A percentile compares a stretch with the other conserved stretches of the same genome.
phyloP scores from a whole-genome alignment of 2,888 invertebrate species.

The Clepsis dumicolana region DNA sequence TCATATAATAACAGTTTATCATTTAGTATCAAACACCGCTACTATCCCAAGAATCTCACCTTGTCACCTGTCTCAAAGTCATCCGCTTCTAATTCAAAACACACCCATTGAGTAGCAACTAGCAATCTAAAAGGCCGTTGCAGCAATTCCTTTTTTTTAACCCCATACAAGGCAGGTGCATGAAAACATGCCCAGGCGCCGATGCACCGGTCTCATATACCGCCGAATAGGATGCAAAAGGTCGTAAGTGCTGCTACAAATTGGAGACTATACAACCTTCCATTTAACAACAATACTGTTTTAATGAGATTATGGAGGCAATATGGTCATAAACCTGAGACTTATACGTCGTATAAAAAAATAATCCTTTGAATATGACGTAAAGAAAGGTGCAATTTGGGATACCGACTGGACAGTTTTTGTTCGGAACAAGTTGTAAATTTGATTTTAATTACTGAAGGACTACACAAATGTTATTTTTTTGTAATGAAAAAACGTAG shows the following conservation, averaged over 20 bases:
- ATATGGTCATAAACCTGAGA: slow-evolving; percentile 63
- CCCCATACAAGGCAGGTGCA: slow-evolving; percentile 43
- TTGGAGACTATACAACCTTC: slow-evolving; percentile 25
- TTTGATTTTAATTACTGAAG: slow-evolving; percentile 29
- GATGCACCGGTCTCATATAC: slow-evolving; percentile 37
- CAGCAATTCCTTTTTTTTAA: slow-evolving; percentile 42
- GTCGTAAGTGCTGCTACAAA: slow-evolving; percentile 27
- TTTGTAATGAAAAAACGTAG: neutral
- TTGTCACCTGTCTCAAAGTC: slow-evolving; percentile 38
- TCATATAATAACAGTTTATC: neutral
- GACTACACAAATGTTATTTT: neutral
- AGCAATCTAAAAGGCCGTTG: slow-evolving; percentile 43
- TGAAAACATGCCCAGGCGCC: slow-evolving; percentile 42
- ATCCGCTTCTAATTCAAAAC: slow-evolving; percentile 39
- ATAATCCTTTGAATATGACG: slow-evolving; percentile 45
- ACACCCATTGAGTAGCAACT: slow-evolving; percentile 31
- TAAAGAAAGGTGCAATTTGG: slow-evolving; percentile 38
- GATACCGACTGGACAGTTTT: slow-evolving; percentile 9
- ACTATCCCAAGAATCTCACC: slow-evolving; percentile 25
- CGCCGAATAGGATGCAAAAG: slow-evolving; percentile 16
- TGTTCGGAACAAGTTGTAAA: slow-evolving; percentile 24
- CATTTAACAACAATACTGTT: slow-evolving; percentile 53
- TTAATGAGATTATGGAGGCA: slow-evolving; percentile 79
- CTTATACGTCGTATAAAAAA: slow-evolving; percentile 52
- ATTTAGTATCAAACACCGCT: neutral